Base-by-base conservation (phyloP, 1,140 invertebrate genomes). In the Dreissena polymorpha region DNA sequence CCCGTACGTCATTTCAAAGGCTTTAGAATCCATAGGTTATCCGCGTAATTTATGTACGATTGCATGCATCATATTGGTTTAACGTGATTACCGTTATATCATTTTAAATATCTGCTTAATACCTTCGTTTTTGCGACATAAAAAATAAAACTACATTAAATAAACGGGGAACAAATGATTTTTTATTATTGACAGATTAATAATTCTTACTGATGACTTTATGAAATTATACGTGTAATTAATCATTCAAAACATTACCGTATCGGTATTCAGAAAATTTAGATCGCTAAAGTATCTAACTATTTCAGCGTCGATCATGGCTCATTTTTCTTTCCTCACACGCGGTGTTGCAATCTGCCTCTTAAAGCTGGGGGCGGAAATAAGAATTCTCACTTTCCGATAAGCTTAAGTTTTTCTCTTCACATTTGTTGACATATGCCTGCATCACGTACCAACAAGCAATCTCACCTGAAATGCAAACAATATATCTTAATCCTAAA, bases 401-500 rank as follows among this genome's bases (percentile, higher is more conserved):
- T 57, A 79, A n/a, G 14, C 39, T n/a, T 21, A 49, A 68, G 55
- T 68, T 55, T 13, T 10, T 25, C 23, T 79, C 13, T 23, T 63
- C 55, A 49, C 69, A 79, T 39, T 60, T 79, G 8, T 64, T 65
- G 0, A 18, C 57, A 29, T 67, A 79, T 39, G 69, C 25, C 12
- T 79, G 63, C 50, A 79, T 71, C 18, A 65, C 53, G 2, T 21
- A 10, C 76, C 76, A 79, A 49, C 69, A 70, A 25, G 71, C 68
- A 13, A 70, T 0, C 21, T 64, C 50, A 49, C 64, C 67, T 79
- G 65, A 12, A 69, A 69, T 13, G 39, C 16, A 74, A 60, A 74
- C 5, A n/a, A n/a, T n/a, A n/a, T n/a, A 74, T 39, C 39, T 39
- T 39, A 39, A 39, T 39, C 39, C 39, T 39, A 39, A 39, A 39